A percentile compares a stretch with the other conserved stretches of the same genome.
These are phyloP conservation scores for Vesta saturnalis DNA, from an alignment of 2,888 invertebrate species.

Conservation along the genomic window DNA sequence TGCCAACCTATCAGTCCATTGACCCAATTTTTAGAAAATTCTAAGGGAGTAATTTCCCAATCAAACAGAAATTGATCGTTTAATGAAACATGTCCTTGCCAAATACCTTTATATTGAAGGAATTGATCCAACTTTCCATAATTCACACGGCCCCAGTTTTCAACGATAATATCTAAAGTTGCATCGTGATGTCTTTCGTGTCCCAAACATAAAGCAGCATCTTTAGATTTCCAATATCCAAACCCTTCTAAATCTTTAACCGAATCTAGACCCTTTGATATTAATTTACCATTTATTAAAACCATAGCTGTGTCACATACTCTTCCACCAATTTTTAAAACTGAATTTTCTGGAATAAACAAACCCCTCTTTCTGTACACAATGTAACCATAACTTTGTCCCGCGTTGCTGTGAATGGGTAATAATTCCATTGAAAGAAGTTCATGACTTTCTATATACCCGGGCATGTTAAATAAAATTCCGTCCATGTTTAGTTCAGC, in stretches of 20 bases:
- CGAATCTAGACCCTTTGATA: slow-evolving; percentile 53
- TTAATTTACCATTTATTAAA: slow-evolving; percentile 59
- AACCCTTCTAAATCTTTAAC: slow-evolving; percentile 55
- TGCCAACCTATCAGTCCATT: slow-evolving; percentile 55
- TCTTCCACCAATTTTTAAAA: slow-evolving; percentile 57
- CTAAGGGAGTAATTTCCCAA: slow-evolving; percentile 64
- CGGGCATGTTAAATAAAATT: slow-evolving; percentile 37
- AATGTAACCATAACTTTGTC: slow-evolving; percentile 68
- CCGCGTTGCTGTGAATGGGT: slow-evolving; percentile 59
- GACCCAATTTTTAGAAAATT: slow-evolving; percentile 62
- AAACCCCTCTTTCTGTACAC: slow-evolving; percentile 62
- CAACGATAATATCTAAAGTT: slow-evolving; percentile 65
- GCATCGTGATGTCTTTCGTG: slow-evolving; percentile 45
- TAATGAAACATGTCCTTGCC: slow-evolving; percentile 61
- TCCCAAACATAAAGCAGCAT: slow-evolving; percentile 54
- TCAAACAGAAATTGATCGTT: slow-evolving; percentile 58
- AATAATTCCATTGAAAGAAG: slow-evolving; percentile 55
- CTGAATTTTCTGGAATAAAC: slow-evolving; percentile 48
- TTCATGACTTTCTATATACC: slow-evolving; percentile 31
- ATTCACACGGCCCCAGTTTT: slow-evolving; percentile 87
- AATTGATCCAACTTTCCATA: slow-evolving; percentile 59
- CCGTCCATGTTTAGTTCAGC: slow-evolving; percentile 44
- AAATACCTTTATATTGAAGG: slow-evolving; percentile 57
- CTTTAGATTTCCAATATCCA: slow-evolving; percentile 59
- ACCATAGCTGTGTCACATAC: slow-evolving; percentile 65